Evolutionary conservation across 1,140 invertebrate species (phyloP).

Genomic region (Drosophila varians): DNA sequence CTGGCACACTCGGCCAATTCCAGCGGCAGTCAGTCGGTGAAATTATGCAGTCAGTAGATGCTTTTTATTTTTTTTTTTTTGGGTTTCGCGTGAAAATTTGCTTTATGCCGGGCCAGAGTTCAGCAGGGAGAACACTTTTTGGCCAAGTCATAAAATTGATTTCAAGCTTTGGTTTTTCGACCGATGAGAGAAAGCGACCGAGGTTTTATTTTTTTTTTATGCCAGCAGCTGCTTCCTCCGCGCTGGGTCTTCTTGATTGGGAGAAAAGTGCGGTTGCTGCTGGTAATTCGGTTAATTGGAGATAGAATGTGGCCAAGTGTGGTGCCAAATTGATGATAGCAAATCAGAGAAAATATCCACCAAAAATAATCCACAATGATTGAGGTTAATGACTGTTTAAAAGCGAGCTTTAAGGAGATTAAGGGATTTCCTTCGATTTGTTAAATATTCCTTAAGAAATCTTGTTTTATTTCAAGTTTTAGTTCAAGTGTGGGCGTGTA

Average conservation of each 20-base stretch:
- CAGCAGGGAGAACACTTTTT: slow-evolving; percentile 52
- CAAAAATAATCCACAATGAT: slow-evolving; percentile 8
- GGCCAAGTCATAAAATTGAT: slow-evolving; percentile 76
- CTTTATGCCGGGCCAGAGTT: slow-evolving; percentile 72
- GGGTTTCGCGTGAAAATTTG: slow-evolving; percentile 62
- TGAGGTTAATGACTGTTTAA: slow-evolving; percentile 3
- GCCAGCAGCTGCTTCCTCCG: slow-evolving; percentile 17
- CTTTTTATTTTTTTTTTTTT: slow-evolving; percentile 5
- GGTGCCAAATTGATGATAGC: slow-evolving; percentile 16
- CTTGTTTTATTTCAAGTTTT: no score
- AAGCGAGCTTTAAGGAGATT: not conserved
- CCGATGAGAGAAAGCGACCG: slow-evolving; percentile 61
- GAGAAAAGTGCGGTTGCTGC: slow-evolving; percentile 15
- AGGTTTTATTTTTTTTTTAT: not conserved
- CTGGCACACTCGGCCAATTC: slow-evolving; percentile 43
- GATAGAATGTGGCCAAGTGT: slow-evolving; percentile 43
- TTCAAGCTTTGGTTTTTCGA: slow-evolving; percentile 47
- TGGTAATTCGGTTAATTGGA: slow-evolving; percentile 33
- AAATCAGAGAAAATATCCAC: slow-evolving; percentile 22
- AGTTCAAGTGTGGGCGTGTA: slow-evolving; percentile 7
- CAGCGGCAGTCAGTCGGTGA: slow-evolving; percentile 62
- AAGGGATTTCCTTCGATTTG: not conserved
- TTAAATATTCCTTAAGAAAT: no score
- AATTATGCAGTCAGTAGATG: slow-evolving; percentile 66
- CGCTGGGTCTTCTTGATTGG: slow-evolving; percentile 21